Conservation (phyloP, 92 coral and sea anemone species). For the Porites cylindrica region DNA sequence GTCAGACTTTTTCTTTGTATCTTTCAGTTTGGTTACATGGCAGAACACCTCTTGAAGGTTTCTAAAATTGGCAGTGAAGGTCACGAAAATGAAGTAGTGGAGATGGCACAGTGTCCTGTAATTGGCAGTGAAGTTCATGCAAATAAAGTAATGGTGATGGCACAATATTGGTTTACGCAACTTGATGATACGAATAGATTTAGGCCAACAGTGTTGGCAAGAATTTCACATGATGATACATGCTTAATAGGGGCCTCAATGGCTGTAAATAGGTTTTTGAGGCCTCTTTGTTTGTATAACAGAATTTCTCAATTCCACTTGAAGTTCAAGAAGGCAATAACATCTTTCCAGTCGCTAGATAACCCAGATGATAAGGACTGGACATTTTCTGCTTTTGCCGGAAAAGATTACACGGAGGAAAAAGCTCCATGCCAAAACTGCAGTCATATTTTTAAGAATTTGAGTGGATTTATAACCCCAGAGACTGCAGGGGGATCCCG, state of each 20-base stretch:
- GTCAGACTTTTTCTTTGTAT: neutral
- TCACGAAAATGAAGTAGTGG: neutral
- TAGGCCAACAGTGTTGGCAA: neutral
- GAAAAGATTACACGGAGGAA: neutral
- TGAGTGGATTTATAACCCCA: neutral
- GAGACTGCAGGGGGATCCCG: neutral
- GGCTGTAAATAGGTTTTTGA: neutral
- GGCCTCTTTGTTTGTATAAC: slow-evolving; percentile 1
- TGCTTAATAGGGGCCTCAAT: neutral
- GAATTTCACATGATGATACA: neutral
- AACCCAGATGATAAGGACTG: neutral
- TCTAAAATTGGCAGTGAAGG: neutral
- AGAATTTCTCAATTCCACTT: neutral
- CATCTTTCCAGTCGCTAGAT: neutral
- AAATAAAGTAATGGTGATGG: neutral
- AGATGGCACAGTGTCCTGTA: neutral
- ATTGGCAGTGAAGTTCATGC: slow-evolving; percentile 1
- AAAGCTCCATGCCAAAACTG: slow-evolving; percentile 5
- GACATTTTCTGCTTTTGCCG: neutral
- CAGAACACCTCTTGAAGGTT: neutral
- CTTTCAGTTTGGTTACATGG: neutral
- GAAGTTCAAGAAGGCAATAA: neutral
- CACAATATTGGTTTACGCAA: neutral
- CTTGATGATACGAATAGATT: neutral
- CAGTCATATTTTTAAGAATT: neutral